Conservation (phyloP, 1,140 invertebrate species). For the Ephestia elutella region DNA sequence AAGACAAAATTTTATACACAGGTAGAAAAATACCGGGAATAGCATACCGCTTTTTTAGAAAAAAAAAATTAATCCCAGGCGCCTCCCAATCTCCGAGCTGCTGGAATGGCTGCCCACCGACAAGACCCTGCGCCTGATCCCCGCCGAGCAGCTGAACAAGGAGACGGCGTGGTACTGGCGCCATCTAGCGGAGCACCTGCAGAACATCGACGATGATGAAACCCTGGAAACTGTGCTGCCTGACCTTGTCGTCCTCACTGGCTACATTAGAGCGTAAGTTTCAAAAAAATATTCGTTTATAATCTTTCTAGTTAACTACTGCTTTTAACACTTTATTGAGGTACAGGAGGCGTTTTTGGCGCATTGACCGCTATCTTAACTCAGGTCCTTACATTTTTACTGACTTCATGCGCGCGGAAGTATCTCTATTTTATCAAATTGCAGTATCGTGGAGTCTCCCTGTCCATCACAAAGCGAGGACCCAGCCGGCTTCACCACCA, state of each 20-base stretch:
- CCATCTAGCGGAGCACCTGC: constrained; percentile 65
- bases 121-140: constrained; percentile 53
- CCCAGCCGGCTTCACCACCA: constrained; percentile 52
- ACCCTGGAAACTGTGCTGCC: constrained; percentile 62
- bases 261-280: constrained; percentile 68
- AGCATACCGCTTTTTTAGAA: no score
- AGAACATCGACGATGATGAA: constrained; percentile 66
- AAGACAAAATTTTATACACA: no score
- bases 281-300: no score
- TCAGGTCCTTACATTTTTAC: no score
- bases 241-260: constrained; percentile 63
- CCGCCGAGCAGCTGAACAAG: constrained; percentile 67
- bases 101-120: constrained; percentile 70
- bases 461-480: constrained; percentile 53
- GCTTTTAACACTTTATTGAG: no score
- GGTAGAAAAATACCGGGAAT: no score
- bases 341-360: no score
- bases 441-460: constrained; percentile 65
- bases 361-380: no score
- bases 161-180: constrained; percentile 73
- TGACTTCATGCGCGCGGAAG: no score
- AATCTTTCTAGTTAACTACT: no score
- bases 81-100: constrained; percentile 61
- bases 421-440: neutral
- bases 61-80: no score